phyloP scores from a whole-genome alignment of 30 jellyfish, hydroid and myxozoan species.

The Clytia hemisphaerica region DNA sequence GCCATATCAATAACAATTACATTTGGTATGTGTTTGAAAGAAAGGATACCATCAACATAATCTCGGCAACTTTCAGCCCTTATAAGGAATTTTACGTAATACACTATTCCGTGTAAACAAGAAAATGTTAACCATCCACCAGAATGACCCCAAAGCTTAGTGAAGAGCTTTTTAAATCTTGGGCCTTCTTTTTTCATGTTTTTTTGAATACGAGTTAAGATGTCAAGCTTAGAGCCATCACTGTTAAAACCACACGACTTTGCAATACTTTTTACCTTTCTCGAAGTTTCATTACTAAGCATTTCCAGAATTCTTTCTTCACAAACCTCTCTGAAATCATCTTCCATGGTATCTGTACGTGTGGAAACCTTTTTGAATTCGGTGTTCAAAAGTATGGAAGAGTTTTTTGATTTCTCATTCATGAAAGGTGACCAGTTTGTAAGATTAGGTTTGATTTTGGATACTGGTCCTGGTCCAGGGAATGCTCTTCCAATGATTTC shows the following conservation, averaged over 20 bases:
- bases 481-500: slow-evolving; percentile 23
- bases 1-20: slow-evolving; percentile 45
- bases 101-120: slow-evolving; percentile 40
- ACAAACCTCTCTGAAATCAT: slow-evolving; percentile 19
- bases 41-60: slow-evolving; percentile 22
- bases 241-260: slow-evolving; percentile 7
- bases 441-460: slow-evolving; percentile 19
- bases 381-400: slow-evolving; percentile 14
- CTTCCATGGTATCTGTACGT: slow-evolving; percentile 16
- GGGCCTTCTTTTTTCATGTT: neutral
- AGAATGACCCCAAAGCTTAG: slow-evolving; percentile 31
- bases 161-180: slow-evolving; percentile 24
- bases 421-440: slow-evolving; percentile 47
- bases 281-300: neutral
- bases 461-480: neutral
- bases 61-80: slow-evolving; percentile 49
- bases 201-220: slow-evolving; percentile 10
- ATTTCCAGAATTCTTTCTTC: slow-evolving; percentile 34
- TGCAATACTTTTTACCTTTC: slow-evolving; percentile 16
- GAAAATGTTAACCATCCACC: slow-evolving; percentile 47
- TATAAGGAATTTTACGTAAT: slow-evolving; percentile 27
- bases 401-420: neutral
- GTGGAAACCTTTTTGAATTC: slow-evolving; percentile 28
- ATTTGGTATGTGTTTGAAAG: slow-evolving; percentile 38
- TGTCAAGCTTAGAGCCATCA: slow-evolving; percentile 31